phyloP scores from a whole-genome alignment of 2,113 vertebrate genomes.

The Jaculus jaculus region DNA sequence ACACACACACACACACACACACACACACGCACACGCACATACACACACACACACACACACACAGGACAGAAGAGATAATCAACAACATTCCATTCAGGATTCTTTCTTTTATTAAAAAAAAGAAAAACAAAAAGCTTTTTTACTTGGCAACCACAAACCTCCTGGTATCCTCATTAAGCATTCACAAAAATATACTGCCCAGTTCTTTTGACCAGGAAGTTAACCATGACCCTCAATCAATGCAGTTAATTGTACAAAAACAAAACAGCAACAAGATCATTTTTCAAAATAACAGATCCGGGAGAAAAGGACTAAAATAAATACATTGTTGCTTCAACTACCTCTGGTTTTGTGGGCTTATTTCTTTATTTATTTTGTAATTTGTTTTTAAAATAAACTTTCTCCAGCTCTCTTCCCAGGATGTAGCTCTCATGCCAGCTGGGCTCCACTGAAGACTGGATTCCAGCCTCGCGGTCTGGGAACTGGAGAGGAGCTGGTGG shows the following conservation, averaged over 20 bases:
- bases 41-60: no score
- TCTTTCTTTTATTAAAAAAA: not conserved
- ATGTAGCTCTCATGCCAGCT: slow-evolving; percentile 40
- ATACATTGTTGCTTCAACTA: slow-evolving; percentile 43
- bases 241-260: slow-evolving; percentile 52
- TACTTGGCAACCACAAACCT: not conserved
- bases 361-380: slow-evolving; percentile 69
- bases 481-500: slow-evolving; percentile 15
- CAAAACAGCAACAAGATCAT: slow-evolving; percentile 34
- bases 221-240: slow-evolving; percentile 34
- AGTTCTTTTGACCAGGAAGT: slow-evolving; percentile 22
- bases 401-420: slow-evolving; percentile 65
- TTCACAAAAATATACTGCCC: slow-evolving; percentile 8
- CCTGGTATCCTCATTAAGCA: slow-evolving; percentile 10
- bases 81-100: no score
- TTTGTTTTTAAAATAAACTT: slow-evolving; percentile 73
- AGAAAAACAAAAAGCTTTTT: not conserved
- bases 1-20: no score
- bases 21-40: no score
- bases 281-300: slow-evolving; percentile 68
- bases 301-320: slow-evolving; percentile 46
- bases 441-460: slow-evolving; percentile 49
- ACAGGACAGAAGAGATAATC: no score
- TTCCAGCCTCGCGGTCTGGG: slow-evolving; percentile 63
- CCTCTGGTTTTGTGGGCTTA: slow-evolving; percentile 63